Percentiles rank a stretch among this genome's conserved stretches.
Conservation (phyloP, 1,140 invertebrate species). For the Mesaphorura yosii region DNA sequence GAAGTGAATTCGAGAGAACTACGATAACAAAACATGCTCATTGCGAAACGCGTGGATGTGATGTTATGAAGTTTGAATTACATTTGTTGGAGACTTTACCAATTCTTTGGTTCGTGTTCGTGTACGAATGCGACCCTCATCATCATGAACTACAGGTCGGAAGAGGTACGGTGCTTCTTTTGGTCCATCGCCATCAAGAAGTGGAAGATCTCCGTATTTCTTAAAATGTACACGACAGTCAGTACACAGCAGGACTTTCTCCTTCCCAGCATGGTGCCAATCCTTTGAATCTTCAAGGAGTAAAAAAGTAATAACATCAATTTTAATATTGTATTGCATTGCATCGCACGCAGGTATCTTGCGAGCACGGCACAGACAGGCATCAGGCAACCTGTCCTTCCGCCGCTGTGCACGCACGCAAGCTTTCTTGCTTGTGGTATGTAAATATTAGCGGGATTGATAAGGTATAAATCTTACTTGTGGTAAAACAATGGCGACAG, state of each 20-base stretch:
- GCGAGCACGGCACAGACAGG: too few species aligned
- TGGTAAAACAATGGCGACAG: slow-evolving; percentile 45
- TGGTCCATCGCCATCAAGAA: slow-evolving; percentile 30
- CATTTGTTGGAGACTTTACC: slow-evolving; percentile 34
- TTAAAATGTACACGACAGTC: slow-evolving; percentile 71
- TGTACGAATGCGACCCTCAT: slow-evolving; percentile 73
- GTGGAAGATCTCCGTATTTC: slow-evolving; percentile 67
- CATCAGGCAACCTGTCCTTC: too few species aligned
- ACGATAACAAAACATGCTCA: not conserved
- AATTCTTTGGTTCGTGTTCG: slow-evolving; percentile 69
- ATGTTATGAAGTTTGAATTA: slow-evolving; percentile 12
- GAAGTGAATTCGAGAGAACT: not conserved
- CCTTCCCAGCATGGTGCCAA: slow-evolving; percentile 67
- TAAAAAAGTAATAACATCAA: not conserved
- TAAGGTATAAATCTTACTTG: slow-evolving; percentile 40
- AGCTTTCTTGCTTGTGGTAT: too few species aligned
- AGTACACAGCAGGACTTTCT: slow-evolving; percentile 60
- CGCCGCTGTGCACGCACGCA: too few species aligned
- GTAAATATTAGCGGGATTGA: too few species aligned
- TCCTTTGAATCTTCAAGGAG: slow-evolving; percentile 49
- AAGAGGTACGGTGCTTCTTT: slow-evolving; percentile 53
- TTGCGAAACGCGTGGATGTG: not conserved
- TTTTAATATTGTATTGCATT: not conserved
- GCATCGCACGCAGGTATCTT: too few species aligned
- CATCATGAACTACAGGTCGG: slow-evolving; percentile 50